phyloP scores from a whole-genome alignment of 1,140 invertebrate genomes.

The Diploscapter pachys region DNA sequence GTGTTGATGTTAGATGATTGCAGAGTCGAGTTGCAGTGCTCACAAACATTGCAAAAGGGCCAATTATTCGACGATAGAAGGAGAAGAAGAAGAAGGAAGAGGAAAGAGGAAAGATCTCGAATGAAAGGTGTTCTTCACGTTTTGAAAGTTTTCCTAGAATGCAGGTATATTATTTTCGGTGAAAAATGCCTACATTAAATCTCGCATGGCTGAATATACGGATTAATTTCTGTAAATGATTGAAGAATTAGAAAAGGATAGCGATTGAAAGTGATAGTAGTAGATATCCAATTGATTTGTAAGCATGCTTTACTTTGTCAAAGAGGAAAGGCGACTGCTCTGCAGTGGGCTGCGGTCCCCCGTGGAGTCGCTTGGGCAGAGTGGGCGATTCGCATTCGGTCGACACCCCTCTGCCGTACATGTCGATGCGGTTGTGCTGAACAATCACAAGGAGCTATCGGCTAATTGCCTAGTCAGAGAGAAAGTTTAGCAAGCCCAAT shows the following conservation, averaged over 20 bases:
- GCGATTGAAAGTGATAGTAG: not conserved
- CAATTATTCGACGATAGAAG: not conserved
- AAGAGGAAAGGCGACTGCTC: constrained; percentile 56
- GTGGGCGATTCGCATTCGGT: constrained; percentile 54
- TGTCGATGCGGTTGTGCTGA: constrained; percentile 47
- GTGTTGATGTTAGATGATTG: not conserved
- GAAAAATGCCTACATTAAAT: not conserved
- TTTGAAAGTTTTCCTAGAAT: no score
- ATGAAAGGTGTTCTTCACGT: not conserved
- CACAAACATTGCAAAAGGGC: not conserved
- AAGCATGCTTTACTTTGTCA: constrained; percentile 43
- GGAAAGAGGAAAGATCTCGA: not conserved
- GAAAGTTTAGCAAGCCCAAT: constrained; percentile 16
- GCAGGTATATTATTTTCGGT: not conserved
- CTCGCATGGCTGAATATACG: no score
- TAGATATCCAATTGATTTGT: not conserved
- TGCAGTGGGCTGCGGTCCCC: constrained; percentile 50
- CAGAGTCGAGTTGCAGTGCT: not conserved
- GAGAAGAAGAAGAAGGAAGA: not conserved
- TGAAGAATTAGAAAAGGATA: not conserved
- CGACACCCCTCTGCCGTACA: constrained; percentile 56
- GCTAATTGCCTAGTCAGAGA: not conserved
- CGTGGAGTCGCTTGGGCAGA: constrained; percentile 40
- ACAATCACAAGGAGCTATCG: constrained; percentile 22
- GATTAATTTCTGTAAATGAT: constrained; percentile 4